phyloP scores from a whole-genome alignment of 2,888 invertebrate genomes.

The Slavum lentiscoides region DNA sequence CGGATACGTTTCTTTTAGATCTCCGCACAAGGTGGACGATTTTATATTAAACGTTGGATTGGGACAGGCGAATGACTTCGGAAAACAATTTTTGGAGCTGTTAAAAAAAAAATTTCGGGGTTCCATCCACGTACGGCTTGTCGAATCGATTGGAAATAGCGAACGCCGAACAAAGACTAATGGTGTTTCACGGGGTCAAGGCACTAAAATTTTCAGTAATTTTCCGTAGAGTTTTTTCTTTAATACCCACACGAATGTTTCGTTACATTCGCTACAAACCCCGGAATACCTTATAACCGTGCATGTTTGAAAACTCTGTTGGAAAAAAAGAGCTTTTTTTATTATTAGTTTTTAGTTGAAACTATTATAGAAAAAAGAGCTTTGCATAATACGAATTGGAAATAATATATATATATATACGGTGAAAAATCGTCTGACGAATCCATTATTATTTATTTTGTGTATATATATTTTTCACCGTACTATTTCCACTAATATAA shows the following conservation, averaged over 20 bases:
- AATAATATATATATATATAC: neutral
- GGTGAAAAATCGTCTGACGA: neutral
- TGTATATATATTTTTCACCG: neutral
- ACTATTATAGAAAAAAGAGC: no score
- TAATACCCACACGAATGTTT: neutral
- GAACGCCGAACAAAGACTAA: neutral
- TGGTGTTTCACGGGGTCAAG: neutral
- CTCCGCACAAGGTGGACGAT: neutral
- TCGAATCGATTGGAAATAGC: constrained; percentile 4
- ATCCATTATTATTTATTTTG: neutral
- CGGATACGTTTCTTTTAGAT: neutral
- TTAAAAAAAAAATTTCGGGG: neutral
- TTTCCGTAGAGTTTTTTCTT: neutral
- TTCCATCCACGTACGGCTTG: neutral
- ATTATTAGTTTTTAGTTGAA: no score
- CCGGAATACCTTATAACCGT: neutral
- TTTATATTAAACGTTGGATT: neutral
- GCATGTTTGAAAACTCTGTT: neutral
- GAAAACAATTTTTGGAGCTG: neutral
- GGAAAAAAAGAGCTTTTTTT: neutral
- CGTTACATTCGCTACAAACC: neutral
- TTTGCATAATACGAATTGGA: neutral
- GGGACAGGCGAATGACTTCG: neutral
- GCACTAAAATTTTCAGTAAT: neutral
- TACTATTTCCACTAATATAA: neutral